Percentiles rank a stretch among this genome's conserved stretches.
phyloP scores from a whole-genome alignment of 1,140 invertebrate species.

The Aphaenogaster rudis region DNA sequence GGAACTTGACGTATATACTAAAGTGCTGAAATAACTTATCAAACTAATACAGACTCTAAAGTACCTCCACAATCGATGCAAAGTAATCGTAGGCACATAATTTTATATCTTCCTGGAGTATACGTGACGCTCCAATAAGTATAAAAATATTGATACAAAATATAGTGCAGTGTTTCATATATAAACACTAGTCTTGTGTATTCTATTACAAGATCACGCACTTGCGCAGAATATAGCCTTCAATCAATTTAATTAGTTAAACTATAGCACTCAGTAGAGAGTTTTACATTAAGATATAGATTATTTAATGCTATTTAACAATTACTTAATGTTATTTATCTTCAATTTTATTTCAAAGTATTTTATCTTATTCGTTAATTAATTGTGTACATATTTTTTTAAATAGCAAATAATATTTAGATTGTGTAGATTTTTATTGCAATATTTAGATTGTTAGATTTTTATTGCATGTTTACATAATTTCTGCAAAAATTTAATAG shows the following conservation, averaged over 20 bases:
- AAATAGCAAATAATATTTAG: not conserved
- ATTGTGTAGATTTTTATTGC: not conserved
- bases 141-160: conserved; percentile 48
- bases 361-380: not conserved
- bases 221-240: not conserved
- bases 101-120: conserved; percentile 57
- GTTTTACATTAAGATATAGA: not conserved
- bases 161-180: conserved; percentile 33
- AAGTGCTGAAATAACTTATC: conserved; percentile 17
- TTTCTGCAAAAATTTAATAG: conserved; percentile 1
- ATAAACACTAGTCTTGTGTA: conserved; percentile 27
- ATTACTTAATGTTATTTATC: conserved; percentile 11
- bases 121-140: conserved; percentile 4
- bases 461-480: not conserved
- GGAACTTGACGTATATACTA: not conserved
- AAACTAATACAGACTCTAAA: conserved; percentile 13
- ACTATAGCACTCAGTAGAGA: not conserved
- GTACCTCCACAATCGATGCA: conserved; percentile 88
- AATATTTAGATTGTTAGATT: not conserved
- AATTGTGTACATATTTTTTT: not conserved
- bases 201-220: conserved; percentile 24
- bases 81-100: conserved; percentile 87
- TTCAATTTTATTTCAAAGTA: not conserved
- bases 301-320: conserved; percentile 13
- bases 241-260: not conserved